phyloP scores from a whole-genome alignment of 1,140 invertebrate species.

The Ooceraea biroi region DNA sequence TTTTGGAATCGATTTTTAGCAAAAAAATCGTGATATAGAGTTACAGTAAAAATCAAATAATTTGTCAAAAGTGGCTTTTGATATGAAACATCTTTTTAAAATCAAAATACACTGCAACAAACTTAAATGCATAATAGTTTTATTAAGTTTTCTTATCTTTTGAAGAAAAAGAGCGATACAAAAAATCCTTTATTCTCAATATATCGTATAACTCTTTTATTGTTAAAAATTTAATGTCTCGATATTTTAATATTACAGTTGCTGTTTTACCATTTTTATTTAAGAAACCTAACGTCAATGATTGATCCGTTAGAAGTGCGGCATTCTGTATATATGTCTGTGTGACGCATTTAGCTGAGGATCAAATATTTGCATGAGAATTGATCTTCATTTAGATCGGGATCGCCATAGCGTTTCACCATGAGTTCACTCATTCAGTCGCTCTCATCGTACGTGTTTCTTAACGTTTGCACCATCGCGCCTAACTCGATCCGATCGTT shows the following conservation, averaged over 20 bases:
- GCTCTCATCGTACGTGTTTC: slow-evolving; percentile 52
- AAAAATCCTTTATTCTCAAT: background rate
- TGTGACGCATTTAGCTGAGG: slow-evolving; percentile 28
- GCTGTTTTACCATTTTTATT: background rate
- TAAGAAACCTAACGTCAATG: background rate
- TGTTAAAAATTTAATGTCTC: background rate
- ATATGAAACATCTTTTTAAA: background rate
- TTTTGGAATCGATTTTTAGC: background rate
- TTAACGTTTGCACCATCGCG: slow-evolving; percentile 40
- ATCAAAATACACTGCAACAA: background rate
- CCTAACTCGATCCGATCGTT: slow-evolving; percentile 57
- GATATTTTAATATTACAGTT: background rate
- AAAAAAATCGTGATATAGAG: background rate
- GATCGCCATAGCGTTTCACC: slow-evolving; percentile 21
- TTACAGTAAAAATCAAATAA: too few relatives aligned
- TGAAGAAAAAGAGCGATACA: background rate
- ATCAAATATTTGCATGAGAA: slow-evolving; percentile 46
- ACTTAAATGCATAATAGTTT: background rate
- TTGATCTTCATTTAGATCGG: slow-evolving; percentile 43
- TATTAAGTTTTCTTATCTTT: background rate
- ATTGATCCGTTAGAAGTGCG: slow-evolving; percentile 39
- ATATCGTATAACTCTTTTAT: background rate
- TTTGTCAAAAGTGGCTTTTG: background rate
- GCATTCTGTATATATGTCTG: slow-evolving; percentile 23
- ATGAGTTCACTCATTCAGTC: slow-evolving; percentile 26